A percentile compares a stretch with the other conserved stretches of the same genome.
Conservation (phyloP, 2,113 vertebrate species). For the Meriones unguiculatus region DNA sequence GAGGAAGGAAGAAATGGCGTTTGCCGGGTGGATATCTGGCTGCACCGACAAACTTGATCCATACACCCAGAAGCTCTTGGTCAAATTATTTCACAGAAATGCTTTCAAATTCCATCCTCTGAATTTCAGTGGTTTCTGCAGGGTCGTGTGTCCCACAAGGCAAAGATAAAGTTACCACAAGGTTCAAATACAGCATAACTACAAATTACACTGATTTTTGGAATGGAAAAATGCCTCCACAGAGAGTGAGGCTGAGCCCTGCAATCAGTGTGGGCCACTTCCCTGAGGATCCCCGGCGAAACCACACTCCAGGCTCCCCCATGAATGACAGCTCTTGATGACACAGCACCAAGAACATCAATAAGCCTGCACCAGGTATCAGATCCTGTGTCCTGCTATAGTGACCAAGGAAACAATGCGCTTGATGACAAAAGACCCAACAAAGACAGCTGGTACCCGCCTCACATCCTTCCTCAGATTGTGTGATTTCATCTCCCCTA, state of each 20-base stretch:
- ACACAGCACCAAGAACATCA: neutral
- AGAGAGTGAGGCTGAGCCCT: neutral
- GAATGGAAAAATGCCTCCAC: slow-evolving; percentile 24
- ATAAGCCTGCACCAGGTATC: neutral
- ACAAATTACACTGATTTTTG: slow-evolving; percentile 62
- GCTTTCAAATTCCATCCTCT: neutral
- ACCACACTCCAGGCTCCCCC: slow-evolving; percentile 34
- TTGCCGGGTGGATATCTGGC: neutral
- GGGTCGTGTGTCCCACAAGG: neutral
- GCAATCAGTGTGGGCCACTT: neutral
- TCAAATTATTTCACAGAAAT: neutral
- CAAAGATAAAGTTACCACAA: slow-evolving; percentile 53
- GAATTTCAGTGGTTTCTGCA: neutral
- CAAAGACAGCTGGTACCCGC: neutral
- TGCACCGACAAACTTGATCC: neutral
- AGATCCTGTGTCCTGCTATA: neutral
- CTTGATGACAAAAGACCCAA: neutral
- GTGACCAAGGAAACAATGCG: neutral
- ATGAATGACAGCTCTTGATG: slow-evolving; percentile 38
- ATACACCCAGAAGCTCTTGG: neutral
- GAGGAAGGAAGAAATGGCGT: neutral
- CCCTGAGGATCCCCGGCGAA: slow-evolving; percentile 27
- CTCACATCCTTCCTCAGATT: neutral
- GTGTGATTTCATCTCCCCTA: neutral
- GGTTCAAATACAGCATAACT: neutral